These are phyloP conservation scores for Theristicus caerulescens DNA, from an alignment of 2,113 vertebrate genomes.

Conservation along the genomic window DNA sequence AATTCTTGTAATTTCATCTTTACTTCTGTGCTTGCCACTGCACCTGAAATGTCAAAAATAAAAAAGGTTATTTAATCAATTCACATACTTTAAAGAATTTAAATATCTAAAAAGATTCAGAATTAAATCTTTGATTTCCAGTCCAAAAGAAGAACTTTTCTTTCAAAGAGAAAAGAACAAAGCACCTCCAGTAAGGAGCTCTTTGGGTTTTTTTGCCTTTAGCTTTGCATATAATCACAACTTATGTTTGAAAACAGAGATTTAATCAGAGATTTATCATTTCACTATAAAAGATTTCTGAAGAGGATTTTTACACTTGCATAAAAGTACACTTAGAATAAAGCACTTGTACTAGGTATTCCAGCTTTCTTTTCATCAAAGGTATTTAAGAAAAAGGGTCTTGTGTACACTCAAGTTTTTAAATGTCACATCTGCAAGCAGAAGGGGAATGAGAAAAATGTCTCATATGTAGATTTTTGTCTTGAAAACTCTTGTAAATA, in stretches of 20 bases:
- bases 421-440: conserved; percentile 10
- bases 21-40: conserved; percentile 96
- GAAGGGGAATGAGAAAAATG: neutral
- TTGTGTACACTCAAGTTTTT: neutral
- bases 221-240: neutral
- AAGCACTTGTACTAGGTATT: neutral
- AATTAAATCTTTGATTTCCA: neutral
- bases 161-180: neutral
- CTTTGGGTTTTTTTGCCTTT: neutral
- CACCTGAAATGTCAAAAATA: conserved; percentile 76
- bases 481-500: conserved; percentile 6
- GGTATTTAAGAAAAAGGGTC: neutral
- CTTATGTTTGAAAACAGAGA: neutral
- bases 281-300: neutral
- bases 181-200: neutral
- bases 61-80: neutral
- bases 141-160: neutral
- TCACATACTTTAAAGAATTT: neutral
- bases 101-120: neutral
- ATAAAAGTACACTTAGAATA: neutral
- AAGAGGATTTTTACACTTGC: neutral
- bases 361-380: neutral
- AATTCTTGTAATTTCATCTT: conserved; percentile 98
- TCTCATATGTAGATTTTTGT: neutral
- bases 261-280: neutral